Evolutionary conservation across 2,888 invertebrate genomes (phyloP), one percentile per base, ranked within the genome.

Genomic region (Callyntrura guangdongensis): DNA sequence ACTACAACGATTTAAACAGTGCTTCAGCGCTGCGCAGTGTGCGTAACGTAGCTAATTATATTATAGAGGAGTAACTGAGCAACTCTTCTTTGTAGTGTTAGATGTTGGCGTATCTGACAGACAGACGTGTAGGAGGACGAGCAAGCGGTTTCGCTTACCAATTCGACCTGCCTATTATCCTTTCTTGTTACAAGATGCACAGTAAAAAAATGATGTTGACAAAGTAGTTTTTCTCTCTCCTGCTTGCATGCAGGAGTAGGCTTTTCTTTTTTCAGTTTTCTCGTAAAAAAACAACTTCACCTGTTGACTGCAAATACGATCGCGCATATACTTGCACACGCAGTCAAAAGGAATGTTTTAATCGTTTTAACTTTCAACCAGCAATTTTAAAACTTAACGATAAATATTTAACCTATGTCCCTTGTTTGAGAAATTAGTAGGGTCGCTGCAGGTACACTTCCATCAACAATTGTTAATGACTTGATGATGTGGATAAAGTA

Each of bases 101-200:
- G 22, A 27, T 27, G 14, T 72, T 72, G 12, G 22, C 72, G 45
- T 72, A 69, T 8, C 64, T 64, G 12, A 64, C 64, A 64, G 25
- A 27, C 25, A 22, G 25, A 22, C 67, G 67, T 22, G 22, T 53
- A 45, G 45, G 82, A 59, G 47, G 64, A 85, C 59, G 85, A 74
- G 74, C 17, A 56, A 74, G 59, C 56, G 74, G 85, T 86, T 86
- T 86, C 22, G 12, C 45, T 59, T 74, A 86, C 74, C 59, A n/a
- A 86, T 74, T 86, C 61, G 85, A 74, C 85, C 45, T 86, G 74
- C 85, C 85, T 74, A 74, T 86, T 59, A 47, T 53, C 20, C 20
- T 2, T 67, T 36, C 36, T 20, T 61, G 12, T 83, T 53, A 53
- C 53, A 53, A 53, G 53, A 20, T 56, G 3, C 61, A 12, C 27